Evolutionary conservation across 2,113 vertebrate species (phyloP), one percentile per base, ranked within the genome.

Genomic region (Zosterops borbonicus): DNA sequence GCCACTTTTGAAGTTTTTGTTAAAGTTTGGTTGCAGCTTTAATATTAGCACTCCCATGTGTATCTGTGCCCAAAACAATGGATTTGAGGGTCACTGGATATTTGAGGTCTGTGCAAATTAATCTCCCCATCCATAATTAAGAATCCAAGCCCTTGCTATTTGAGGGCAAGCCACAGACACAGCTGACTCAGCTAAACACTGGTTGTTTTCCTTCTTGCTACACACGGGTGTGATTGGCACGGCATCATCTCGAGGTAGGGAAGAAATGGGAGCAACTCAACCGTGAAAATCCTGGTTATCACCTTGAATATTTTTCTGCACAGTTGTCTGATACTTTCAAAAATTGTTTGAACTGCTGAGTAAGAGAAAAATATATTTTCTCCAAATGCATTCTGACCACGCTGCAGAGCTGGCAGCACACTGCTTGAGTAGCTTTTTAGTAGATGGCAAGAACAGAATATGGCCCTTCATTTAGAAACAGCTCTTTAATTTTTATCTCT

Each of bases 401-500:
- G 60, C 16, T 14, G 28, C 69, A 91, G 82, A 95, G 63, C 24
- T 70, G 37, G 33, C 62, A 65, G 64, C 62, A 59, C 42, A 41
- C 33, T 47, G 25, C 55, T 62, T 2, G 0, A 84, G 73, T 39
- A 74, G 44, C 29, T 87, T 84, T 94, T 83, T 41, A 79, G 70
- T 47, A 41, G 50, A 77, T 3, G 12, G 70, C 35, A 92, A 91
- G 42, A 87, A 76, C 18, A 31, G 78, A 94, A 87, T 50, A 65
- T 33, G 53, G 67, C 46, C 62, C 29, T 85, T 94, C 67, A 35
- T 73, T 95, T 85, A 85, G 94, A 89, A 95, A 87, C 49, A 82
- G 83, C 81, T 94, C 87, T 94, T 97, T 89, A 95, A 95, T 62
- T 95, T 97, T 92, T 94, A 85, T 94, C 84, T 91, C 69, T 87